phyloP scores from a whole-genome alignment of 2,113 vertebrate genomes.

The Cranoglanis bouderius region DNA sequence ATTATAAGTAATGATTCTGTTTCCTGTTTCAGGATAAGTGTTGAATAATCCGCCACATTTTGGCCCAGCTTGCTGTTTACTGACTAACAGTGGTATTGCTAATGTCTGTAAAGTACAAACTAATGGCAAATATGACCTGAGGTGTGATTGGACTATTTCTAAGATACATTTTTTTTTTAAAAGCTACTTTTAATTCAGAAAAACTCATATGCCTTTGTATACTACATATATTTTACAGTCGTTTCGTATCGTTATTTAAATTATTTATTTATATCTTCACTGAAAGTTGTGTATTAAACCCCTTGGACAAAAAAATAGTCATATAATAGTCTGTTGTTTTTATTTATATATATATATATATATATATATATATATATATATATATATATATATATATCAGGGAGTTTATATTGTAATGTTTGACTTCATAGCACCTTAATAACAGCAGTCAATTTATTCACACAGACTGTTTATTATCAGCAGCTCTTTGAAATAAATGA shows the following conservation, averaged over 20 bases:
- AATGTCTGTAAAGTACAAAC: neutral
- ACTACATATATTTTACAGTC: slow-evolving; percentile 1
- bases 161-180: neutral
- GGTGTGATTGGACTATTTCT: neutral
- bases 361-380: too few relatives aligned
- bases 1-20: neutral
- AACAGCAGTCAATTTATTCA: neutral
- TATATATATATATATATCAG: too few relatives aligned
- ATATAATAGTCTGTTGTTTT: neutral
- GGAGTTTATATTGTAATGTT: neutral
- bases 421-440: neutral
- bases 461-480: neutral
- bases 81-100: neutral
- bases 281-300: neutral
- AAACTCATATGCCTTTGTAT: neutral
- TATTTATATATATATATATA: too few relatives aligned
- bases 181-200: neutral
- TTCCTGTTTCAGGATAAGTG: neutral
- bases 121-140: neutral
- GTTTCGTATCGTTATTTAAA: neutral
- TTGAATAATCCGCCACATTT: neutral
- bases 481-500: slow-evolving; percentile 7
- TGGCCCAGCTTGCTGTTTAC: neutral
- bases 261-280: neutral
- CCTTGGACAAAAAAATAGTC: neutral